Percentiles rank a stretch among this genome's conserved stretches.
These are phyloP conservation scores for Glomeris maerens DNA, from an alignment of 1,140 invertebrate species.

Conservation along the genomic window DNA sequence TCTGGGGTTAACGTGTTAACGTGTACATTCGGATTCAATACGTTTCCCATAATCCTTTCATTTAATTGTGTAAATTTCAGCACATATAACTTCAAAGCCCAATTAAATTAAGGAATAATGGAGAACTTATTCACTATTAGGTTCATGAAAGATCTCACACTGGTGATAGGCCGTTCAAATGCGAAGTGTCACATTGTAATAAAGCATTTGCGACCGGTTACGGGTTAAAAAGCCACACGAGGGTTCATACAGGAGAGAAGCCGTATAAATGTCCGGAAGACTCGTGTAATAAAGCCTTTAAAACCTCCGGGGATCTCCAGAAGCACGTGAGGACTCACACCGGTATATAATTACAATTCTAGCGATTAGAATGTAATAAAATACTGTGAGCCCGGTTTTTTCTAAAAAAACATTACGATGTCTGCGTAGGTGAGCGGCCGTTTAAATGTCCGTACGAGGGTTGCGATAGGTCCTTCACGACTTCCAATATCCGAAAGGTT, in stretches of 20 bases:
- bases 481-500: slow-evolving; percentile 56
- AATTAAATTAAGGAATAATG: slow-evolving; percentile 5
- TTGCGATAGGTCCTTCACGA: slow-evolving; percentile 52
- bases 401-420: neutral
- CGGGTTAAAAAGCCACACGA: slow-evolving; percentile 48
- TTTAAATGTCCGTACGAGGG: slow-evolving; percentile 46
- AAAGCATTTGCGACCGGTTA: slow-evolving; percentile 54
- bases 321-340: slow-evolving; percentile 55
- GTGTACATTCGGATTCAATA: slow-evolving; percentile 12
- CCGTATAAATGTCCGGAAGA: slow-evolving; percentile 45
- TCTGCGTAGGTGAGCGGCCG: slow-evolving; percentile 41
- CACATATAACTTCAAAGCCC: slow-evolving; percentile 7
- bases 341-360: slow-evolving; percentile 31
- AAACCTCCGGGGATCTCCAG: slow-evolving; percentile 52
- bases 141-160: slow-evolving; percentile 57
- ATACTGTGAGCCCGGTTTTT: neutral
- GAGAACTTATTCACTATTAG: slow-evolving; percentile 26
- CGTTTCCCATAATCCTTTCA: slow-evolving; percentile 10
- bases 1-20: no score
- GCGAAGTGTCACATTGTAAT: slow-evolving; percentile 40
- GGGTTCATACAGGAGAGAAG: slow-evolving; percentile 53
- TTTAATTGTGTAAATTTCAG: slow-evolving; percentile 14
- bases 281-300: slow-evolving; percentile 45
- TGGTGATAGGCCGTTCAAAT: slow-evolving; percentile 52
- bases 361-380: neutral